Conservation (phyloP, 2,113 vertebrate genomes). For the Hoplias malabaricus region DNA sequence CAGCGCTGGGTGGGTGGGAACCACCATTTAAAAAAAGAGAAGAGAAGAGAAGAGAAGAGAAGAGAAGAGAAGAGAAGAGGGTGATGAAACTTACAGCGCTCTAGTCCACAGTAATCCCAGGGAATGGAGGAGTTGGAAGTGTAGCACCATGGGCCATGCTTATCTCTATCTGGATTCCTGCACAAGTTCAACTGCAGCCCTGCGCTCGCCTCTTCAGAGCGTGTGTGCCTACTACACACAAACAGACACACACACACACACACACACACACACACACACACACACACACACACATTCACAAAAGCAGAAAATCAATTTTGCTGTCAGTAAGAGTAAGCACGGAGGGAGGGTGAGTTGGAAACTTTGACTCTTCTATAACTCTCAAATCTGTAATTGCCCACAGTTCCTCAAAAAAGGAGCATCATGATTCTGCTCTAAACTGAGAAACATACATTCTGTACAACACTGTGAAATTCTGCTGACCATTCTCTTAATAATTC, state of each 20-base stretch:
- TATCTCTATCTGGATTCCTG: constrained; percentile 93
- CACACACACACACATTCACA: constrained; percentile 37
- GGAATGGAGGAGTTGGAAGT: constrained; percentile 85
- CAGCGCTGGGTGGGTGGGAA: no score
- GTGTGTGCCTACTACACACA: constrained; percentile 65
- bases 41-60: neutral
- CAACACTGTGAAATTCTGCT: constrained; percentile 62
- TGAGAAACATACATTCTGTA: no score
- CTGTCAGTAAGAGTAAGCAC: constrained; percentile 1
- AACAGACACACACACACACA: constrained; percentile 17
- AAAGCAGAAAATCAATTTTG: constrained; percentile 18
- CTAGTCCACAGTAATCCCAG: constrained; percentile 96
- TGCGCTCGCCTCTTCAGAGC: constrained; percentile 72
- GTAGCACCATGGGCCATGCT: constrained; percentile 96
- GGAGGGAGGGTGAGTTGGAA: constrained; percentile 46
- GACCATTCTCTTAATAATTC: constrained; percentile 51
- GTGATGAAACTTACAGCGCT: constrained; percentile 82
- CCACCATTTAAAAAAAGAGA: neutral
- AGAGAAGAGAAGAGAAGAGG: neutral
- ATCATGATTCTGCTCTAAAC: constrained; percentile 54
- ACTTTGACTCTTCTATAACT: constrained; percentile 51
- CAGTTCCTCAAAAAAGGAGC: constrained; percentile 56
- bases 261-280: constrained; percentile 21
- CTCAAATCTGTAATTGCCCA: constrained; percentile 51
- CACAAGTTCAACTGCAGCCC: constrained; percentile 91